Evolutionary conservation across 37 sponge, comb jelly and placozoan genomes (phyloP).

Genomic region (Chondrilla cf. caribensis): DNA sequence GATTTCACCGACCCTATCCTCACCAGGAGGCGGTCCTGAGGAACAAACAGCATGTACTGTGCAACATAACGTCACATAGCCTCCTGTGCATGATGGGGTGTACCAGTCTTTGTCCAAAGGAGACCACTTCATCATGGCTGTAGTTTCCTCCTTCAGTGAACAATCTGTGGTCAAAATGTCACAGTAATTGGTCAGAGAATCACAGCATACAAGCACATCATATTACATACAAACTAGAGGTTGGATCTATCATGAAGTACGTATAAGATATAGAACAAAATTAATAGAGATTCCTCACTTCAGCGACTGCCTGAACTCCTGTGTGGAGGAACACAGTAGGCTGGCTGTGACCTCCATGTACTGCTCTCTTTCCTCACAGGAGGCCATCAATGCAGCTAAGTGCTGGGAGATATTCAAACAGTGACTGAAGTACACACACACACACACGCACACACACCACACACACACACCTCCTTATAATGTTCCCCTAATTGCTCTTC

Average conservation of each 20-base stretch:
- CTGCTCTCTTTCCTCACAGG: not conserved
- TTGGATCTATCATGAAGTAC: too few species aligned
- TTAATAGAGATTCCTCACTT: constrained; percentile 17
- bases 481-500: not conserved
- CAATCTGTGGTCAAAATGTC: constrained; percentile 27
- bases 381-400: not conserved
- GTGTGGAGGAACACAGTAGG: constrained; percentile 24
- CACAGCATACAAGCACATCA: not conserved
- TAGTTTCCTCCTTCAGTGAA: constrained; percentile 87
- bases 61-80: not conserved
- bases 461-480: not conserved
- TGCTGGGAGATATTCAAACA: not conserved
- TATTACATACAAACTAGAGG: not conserved
- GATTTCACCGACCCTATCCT: constrained; percentile 10
- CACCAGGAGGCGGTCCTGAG: constrained; percentile 21
- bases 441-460: not conserved
- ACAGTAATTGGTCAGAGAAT: not conserved
- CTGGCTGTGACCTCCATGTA: not conserved
- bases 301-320: constrained; percentile 41
- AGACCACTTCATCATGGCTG: constrained; percentile 72
- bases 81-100: too few species aligned
- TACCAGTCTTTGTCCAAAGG: constrained; percentile 50
- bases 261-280: not conserved
- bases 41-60: too few species aligned
- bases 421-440: not conserved